Percentiles rank a stretch among this genome's conserved stretches.
phyloP scores from a whole-genome alignment of 2,113 vertebrate genomes.

The Madoqua kirkii region DNA sequence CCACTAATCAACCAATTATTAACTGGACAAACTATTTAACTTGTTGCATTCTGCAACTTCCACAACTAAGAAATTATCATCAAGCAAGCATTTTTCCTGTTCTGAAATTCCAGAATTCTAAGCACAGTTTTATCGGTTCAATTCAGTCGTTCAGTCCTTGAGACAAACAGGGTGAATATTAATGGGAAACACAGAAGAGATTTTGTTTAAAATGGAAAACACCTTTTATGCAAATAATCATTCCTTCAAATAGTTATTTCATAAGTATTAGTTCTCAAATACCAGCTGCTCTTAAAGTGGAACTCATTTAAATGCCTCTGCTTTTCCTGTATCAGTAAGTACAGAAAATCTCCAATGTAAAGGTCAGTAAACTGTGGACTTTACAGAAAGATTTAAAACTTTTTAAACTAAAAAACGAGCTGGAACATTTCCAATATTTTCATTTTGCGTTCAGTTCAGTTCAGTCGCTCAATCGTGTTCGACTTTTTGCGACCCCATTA shows the following conservation, averaged over 20 bases:
- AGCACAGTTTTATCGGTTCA: background rate
- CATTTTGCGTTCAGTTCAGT: background rate
- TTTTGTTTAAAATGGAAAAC: conserved; percentile 32
- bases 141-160: background rate
- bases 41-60: background rate
- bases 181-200: background rate
- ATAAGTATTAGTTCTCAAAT: conserved; percentile 37
- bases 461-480: too few species aligned
- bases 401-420: background rate
- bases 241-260: conserved; percentile 15
- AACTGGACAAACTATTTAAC: background rate
- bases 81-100: background rate
- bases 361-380: conserved; percentile 1
- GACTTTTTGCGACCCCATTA: too few species aligned
- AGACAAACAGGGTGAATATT: background rate
- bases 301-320: background rate
- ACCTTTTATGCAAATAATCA: conserved; percentile 37
- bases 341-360: conserved; percentile 40
- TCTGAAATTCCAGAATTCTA: background rate
- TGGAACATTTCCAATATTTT: background rate
- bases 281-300: conserved; percentile 14
- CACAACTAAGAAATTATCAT: background rate
- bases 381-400: background rate
- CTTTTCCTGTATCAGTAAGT: background rate
- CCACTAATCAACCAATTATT: background rate